Base-by-base conservation (phyloP, 2,797 vertebrate species). In the Scarus forsteni region DNA sequence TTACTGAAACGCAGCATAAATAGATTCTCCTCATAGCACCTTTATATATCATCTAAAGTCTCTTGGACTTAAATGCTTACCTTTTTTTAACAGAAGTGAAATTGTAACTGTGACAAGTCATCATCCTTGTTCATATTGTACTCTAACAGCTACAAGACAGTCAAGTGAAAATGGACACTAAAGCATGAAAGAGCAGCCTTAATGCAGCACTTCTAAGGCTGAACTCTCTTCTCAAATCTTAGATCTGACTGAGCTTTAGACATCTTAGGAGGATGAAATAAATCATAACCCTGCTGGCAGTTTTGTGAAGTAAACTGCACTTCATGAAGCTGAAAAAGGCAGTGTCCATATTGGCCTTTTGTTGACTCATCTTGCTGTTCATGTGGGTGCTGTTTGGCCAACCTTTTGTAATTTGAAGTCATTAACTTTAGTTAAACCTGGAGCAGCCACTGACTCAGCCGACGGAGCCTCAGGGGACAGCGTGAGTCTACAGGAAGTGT, bases 281-380 rank as follows among this genome's bases (percentile, higher is more conserved):
- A 77, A 65, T 74, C 7, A 48, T 59, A 60, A 45, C 40, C 35
- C 52, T 10, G 46, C 48, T 79, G 58, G 27, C 61, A 60, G n/a
- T 1, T 3, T 16, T 19, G 66, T 80, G 85, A 81, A 0, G 4
- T 59, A 62, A 80, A 82, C 58, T 79, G 46, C 74, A 72, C 59
- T 66, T 64, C 77, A 65, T 60, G 55, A 70, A 60, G 36, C 57
- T 68, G 51, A 55, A 36, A 49, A 60, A 51, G 18, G 36, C 38
- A 44, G 11, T 18, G 39, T 74, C 72, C 58, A 58, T 54, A 3
- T 45, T 16, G 12, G 5, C 16, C 6, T 55, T 51, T 18, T 38
- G 58, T 12, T 48, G 39, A 64, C 35, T 65, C 38, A 8, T 35
- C 42, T 18, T 57, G 36, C 18, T 66, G 40, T 35, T 53, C 18